These are phyloP conservation scores for Xerus inauris DNA, from an alignment of 2,113 vertebrate species.

Conservation along the genomic window DNA sequence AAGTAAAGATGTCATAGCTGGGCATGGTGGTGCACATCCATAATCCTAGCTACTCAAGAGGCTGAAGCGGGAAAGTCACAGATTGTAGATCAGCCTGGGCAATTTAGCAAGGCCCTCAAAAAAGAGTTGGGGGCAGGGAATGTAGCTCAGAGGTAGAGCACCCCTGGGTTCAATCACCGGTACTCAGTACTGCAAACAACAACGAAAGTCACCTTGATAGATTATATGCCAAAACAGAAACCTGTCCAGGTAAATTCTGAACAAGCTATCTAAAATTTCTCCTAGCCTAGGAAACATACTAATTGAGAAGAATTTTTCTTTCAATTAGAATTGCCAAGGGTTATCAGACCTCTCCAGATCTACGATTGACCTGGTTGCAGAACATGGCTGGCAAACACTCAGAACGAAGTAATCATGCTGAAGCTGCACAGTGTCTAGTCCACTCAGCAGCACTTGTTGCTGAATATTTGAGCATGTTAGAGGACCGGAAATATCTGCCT, in stretches of 20 bases:
- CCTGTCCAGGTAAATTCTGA: background rate
- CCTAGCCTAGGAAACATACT: background rate
- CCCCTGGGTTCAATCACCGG: background rate
- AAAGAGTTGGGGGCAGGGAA: background rate
- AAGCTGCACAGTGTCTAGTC: slow-evolving; percentile 97
- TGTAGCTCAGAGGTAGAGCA: background rate
- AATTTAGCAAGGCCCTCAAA: background rate
- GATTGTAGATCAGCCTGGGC: background rate
- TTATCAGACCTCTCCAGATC: slow-evolving; percentile 98
- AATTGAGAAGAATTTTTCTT: slow-evolving; percentile 42
- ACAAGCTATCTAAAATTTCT: background rate
- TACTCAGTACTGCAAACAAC: background rate
- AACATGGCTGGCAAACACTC: slow-evolving; percentile 99
- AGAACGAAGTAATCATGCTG: slow-evolving; percentile 96
- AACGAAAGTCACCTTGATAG: background rate
- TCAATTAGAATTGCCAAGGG: slow-evolving; percentile 95
- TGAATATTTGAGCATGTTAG: slow-evolving; percentile 98
- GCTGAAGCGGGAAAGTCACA: background rate
- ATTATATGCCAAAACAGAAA: background rate
- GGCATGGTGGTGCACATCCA: background rate
- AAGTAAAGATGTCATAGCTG: background rate
- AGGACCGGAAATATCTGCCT: slow-evolving; percentile 99
- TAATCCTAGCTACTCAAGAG: background rate
- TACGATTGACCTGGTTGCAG: slow-evolving; percentile 97
- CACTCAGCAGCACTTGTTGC: slow-evolving; percentile 99